These are phyloP conservation scores for Leptobrachium leishanense DNA, from an alignment of 2,113 vertebrate genomes.

Conservation along the genomic window DNA sequence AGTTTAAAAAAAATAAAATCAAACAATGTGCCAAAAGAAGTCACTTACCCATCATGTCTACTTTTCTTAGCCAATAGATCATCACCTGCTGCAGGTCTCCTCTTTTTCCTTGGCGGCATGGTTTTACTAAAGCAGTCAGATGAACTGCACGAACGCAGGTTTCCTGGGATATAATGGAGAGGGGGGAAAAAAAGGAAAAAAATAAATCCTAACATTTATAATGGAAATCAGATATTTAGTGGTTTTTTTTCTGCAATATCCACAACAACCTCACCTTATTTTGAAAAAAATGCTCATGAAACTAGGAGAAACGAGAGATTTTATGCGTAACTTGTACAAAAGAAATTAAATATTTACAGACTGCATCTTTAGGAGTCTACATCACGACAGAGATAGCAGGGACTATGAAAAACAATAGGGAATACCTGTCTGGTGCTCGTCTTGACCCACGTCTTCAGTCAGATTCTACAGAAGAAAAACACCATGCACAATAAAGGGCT, in stretches of 20 bases:
- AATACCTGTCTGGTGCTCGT: conserved; percentile 91
- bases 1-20: too few species aligned
- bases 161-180: conserved; percentile 61
- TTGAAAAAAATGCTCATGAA: too few species aligned
- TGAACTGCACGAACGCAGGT: conserved; percentile 78
- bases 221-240: too few species aligned
- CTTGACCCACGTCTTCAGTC: conserved; percentile 94
- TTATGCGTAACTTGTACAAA: too few species aligned
- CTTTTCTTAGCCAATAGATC: conserved; percentile 97
- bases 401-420: too few species aligned
- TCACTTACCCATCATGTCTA: conserved; percentile 90
- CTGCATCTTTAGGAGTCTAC: too few species aligned
- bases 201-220: too few species aligned
- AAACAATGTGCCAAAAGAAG: not conserved
- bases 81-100: conserved; percentile 94
- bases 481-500: not conserved
- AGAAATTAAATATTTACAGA: too few species aligned
- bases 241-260: not conserved
- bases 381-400: too few species aligned
- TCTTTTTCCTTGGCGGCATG: conserved; percentile 99
- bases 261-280: too few species aligned
- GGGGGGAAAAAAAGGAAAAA: too few species aligned
- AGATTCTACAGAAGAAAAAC: conserved; percentile 77
- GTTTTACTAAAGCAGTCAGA: conserved; percentile 92
- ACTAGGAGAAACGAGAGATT: too few species aligned